Evolutionary conservation across 2,888 invertebrate genomes (phyloP).

Genomic region (Pristionchus arcanus): DNA sequence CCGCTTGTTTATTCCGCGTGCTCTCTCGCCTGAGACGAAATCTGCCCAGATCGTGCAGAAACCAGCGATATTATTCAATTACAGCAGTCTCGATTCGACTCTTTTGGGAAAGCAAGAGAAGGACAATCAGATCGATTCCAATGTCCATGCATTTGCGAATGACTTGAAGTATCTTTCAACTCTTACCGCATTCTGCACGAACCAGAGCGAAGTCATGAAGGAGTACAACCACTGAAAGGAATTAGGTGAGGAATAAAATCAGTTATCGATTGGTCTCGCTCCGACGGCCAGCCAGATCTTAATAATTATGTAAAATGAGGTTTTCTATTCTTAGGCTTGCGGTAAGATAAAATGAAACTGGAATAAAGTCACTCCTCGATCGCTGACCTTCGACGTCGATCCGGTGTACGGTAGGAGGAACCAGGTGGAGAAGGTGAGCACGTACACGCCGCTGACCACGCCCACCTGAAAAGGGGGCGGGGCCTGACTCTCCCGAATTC

Average conservation of each 20-base stretch:
- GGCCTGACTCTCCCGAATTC: neutral
- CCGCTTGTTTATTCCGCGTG: neutral
- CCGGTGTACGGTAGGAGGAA: conserved; percentile 44
- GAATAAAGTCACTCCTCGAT: neutral
- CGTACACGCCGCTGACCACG: conserved; percentile 22
- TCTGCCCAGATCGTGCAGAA: too few relatives aligned
- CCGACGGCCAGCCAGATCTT: too few relatives aligned
- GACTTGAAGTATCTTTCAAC: neutral
- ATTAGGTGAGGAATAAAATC: neutral
- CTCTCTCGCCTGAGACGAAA: too few relatives aligned
- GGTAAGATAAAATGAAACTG: too few relatives aligned
- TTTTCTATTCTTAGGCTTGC: neutral
- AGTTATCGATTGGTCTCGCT: neutral
- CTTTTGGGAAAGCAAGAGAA: too few relatives aligned
- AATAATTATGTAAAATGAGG: too few relatives aligned
- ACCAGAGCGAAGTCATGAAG: conserved; percentile 39
- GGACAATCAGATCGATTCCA: too few relatives aligned
- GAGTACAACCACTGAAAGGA: conserved; percentile 35
- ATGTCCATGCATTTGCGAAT: too few relatives aligned
- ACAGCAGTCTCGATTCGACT: too few relatives aligned
- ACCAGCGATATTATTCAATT: too few relatives aligned
- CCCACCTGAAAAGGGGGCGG: neutral
- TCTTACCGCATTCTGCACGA: conserved; percentile 46
- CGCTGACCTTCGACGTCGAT: conserved; percentile 31
- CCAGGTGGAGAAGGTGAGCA: conserved; percentile 46